These are phyloP conservation scores for Meloidogyne floridensis DNA, from an alignment of 1,140 invertebrate genomes.

Conservation along the genomic window DNA sequence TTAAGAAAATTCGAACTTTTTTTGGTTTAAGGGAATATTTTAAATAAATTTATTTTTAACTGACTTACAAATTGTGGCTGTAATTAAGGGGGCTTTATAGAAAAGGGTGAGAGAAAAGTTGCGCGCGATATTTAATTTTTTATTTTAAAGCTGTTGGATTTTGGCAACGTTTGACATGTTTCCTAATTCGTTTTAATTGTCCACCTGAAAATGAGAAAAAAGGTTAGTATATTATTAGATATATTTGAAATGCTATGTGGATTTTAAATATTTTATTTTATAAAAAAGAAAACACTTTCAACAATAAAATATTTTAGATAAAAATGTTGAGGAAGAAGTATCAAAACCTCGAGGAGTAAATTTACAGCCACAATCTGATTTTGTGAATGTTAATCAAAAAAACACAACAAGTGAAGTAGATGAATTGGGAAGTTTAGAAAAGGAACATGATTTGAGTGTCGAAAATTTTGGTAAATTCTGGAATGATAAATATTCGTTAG, in stretches of 20 bases:
- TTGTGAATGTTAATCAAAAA: not conserved
- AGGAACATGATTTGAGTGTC: not conserved
- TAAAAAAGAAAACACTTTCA: no score
- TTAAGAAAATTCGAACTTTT: no score
- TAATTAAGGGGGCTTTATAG: no score
- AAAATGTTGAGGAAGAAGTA: not conserved
- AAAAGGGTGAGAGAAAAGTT: no score
- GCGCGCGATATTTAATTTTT: not conserved
- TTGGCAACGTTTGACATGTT: not conserved
- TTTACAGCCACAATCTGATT: not conserved
- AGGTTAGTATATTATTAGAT: not conserved
- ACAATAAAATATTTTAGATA: no score
- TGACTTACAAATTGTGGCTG: no score
- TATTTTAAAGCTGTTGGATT: not conserved
- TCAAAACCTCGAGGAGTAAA: not conserved
- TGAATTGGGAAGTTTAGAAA: conserved; percentile 3
- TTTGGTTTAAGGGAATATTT: no score
- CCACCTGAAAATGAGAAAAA: not conserved
- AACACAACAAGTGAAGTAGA: not conserved
- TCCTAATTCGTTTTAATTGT: not conserved
- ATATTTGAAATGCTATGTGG: not conserved
- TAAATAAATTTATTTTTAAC: no score
- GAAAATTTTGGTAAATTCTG: not conserved
- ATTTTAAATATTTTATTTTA: no score
- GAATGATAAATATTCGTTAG: not conserved